A percentile compares a stretch with the other conserved stretches of the same genome.
These are phyloP conservation scores for Clostera curtula DNA, from an alignment of 2,888 invertebrate species.

Conservation along the genomic window DNA sequence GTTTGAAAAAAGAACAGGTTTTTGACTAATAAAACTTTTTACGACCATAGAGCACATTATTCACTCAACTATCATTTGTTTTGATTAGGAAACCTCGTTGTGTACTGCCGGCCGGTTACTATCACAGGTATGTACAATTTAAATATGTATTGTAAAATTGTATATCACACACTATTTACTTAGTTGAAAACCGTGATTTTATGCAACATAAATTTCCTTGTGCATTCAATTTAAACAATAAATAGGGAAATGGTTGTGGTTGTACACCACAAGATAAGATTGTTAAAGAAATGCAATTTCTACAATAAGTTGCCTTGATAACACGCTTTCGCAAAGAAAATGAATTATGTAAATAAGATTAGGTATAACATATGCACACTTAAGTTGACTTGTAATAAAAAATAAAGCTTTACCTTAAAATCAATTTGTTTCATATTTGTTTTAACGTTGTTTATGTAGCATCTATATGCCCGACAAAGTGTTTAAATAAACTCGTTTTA, in stretches of 20 bases:
- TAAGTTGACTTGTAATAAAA: no score
- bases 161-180: no score
- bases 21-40: conserved; percentile 18
- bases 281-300: conserved; percentile 32
- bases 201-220: no score
- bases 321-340: neutral
- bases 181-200: no score
- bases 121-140: conserved; percentile 52
- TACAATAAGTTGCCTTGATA: neutral
- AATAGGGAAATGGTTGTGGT: conserved; percentile 40
- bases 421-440: no score
- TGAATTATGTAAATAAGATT: neutral
- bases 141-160: conserved; percentile 17
- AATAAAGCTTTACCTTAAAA: no score
- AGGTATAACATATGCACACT: no score
- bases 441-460: no score
- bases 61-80: conserved; percentile 50
- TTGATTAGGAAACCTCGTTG: conserved; percentile 47
- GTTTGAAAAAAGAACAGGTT: conserved; percentile 18
- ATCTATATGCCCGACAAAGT: no score
- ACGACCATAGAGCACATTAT: conserved; percentile 28
- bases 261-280: conserved; percentile 33
- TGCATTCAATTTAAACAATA: conserved; percentile 18
- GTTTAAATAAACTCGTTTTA: no score
- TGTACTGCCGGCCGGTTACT: conserved; percentile 39